phyloP scores from a whole-genome alignment of 2,888 invertebrate species.

The Neoascia interrupta region DNA sequence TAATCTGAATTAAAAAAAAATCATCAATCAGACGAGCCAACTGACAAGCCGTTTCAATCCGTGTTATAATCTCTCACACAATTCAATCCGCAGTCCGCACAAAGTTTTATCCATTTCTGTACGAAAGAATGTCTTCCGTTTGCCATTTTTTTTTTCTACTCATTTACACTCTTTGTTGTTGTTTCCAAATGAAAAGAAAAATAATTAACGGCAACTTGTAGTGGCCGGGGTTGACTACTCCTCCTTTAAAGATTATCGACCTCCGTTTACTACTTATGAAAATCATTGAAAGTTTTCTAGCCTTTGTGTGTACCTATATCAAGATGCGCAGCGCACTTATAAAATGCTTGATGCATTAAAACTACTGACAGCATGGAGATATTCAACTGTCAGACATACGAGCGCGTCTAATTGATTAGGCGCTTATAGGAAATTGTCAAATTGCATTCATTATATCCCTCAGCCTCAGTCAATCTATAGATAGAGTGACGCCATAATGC shows the following conservation, averaged over 20 bases:
- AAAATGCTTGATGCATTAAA: no score
- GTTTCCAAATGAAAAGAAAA: background rate
- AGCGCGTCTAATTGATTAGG: constrained; percentile 48
- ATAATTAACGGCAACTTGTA: background rate
- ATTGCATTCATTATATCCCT: constrained; percentile 37
- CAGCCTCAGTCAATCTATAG: background rate
- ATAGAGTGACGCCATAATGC: constrained; percentile 1
- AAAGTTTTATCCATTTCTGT: background rate
- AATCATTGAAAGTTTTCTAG: constrained; percentile 14
- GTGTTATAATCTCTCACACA: no score
- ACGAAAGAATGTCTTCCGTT: background rate
- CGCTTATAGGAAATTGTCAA: constrained; percentile 50
- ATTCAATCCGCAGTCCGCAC: background rate
- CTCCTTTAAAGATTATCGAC: constrained; percentile 58
- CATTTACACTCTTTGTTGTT: background rate
- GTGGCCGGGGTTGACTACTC: background rate
- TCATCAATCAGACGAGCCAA: background rate
- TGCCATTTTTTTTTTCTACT: background rate
- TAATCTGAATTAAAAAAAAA: no score
- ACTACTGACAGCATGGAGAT: constrained; percentile 47
- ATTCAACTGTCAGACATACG: constrained; percentile 52
- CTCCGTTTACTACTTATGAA: constrained; percentile 45
- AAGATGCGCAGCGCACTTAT: no score
- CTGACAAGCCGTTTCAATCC: no score
- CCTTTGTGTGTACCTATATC: background rate